Evolutionary conservation across 2,797 vertebrate genomes (phyloP).

Genomic region (Cyclura pinguis): DNA sequence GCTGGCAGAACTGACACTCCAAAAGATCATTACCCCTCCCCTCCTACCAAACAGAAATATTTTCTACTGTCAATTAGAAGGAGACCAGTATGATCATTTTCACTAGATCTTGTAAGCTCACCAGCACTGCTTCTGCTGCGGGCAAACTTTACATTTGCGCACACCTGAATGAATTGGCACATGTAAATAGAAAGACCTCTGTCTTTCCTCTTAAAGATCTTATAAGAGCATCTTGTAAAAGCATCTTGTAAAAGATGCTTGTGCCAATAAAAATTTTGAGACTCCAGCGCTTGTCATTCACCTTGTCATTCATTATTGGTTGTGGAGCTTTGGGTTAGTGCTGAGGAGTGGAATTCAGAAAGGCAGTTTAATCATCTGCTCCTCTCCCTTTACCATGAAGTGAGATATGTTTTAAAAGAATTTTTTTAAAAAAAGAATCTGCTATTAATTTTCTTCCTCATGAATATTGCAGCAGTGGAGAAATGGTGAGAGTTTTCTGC

Average conservation of each 20-base stretch:
- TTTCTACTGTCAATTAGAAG: neutral
- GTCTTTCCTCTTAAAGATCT: neutral
- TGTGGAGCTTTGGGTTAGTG: constrained; percentile 32
- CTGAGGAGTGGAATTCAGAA: neutral
- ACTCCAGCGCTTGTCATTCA: constrained; percentile 11
- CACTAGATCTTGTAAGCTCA: neutral
- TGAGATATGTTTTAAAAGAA: constrained; percentile 37
- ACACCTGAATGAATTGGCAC: neutral
- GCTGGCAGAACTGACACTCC: neutral
- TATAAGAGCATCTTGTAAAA: too few relatives aligned
- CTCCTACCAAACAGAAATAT: neutral
- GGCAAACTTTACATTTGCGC: neutral
- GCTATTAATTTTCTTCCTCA: constrained; percentile 29
- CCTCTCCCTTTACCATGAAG: neutral
- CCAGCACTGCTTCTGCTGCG: too few relatives aligned
- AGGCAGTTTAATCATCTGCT: constrained; percentile 5
- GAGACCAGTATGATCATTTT: neutral
- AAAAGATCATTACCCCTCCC: too few relatives aligned
- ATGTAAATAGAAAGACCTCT: neutral
- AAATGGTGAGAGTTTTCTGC: constrained; percentile 20
- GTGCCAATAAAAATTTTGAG: constrained; percentile 17
- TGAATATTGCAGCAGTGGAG: constrained; percentile 29
- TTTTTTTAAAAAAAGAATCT: constrained; percentile 1
- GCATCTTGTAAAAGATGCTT: neutral
- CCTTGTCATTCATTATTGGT: constrained; percentile 11